Evolutionary conservation across 2,888 invertebrate genomes (phyloP).

Genomic region (Dicyrtoma fusca): DNA sequence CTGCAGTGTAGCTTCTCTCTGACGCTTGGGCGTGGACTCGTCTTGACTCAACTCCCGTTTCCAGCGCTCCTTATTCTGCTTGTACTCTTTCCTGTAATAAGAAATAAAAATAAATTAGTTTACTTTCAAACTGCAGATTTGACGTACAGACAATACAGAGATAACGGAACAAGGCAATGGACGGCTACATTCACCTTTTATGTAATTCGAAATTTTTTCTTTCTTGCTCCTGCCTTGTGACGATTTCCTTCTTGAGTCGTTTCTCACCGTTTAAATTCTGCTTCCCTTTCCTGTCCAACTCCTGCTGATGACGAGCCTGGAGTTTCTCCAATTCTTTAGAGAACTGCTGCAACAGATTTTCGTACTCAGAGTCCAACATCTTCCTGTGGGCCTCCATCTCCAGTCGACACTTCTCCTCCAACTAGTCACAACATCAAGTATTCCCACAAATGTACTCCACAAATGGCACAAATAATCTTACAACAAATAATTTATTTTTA

Average conservation of each 20-base stretch:
- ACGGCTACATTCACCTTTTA: no score
- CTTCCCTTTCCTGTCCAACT: conserved; percentile 68
- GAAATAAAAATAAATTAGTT: no score
- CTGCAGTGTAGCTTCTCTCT: conserved; percentile 87
- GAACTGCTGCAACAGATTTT: conserved; percentile 86
- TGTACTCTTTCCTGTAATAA: conserved; percentile 96
- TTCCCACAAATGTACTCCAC: no score
- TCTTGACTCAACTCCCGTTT: conserved; percentile 91
- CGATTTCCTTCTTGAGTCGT: conserved; percentile 90
- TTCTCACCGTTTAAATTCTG: conserved; percentile 87
- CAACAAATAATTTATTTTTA: no score
- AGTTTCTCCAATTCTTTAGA: conserved; percentile 88
- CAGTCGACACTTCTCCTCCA: conserved; percentile 92
- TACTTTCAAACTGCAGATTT: no score
- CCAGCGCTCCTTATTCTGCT: conserved; percentile 91
- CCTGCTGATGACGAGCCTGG: conserved; percentile 67
- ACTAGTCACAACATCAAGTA: conserved; percentile 64
- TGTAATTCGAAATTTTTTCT: conserved; percentile 87
- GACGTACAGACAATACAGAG: no score
- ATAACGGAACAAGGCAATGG: no score
- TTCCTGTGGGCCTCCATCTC: conserved; percentile 97
- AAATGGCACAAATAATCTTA: no score
- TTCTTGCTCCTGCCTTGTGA: conserved; percentile 85
- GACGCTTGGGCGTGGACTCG: conserved; percentile 87
- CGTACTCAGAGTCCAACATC: conserved; percentile 95